Evolutionary conservation across 2,113 vertebrate species (phyloP).

Genomic region (Cavia porcellus): DNA sequence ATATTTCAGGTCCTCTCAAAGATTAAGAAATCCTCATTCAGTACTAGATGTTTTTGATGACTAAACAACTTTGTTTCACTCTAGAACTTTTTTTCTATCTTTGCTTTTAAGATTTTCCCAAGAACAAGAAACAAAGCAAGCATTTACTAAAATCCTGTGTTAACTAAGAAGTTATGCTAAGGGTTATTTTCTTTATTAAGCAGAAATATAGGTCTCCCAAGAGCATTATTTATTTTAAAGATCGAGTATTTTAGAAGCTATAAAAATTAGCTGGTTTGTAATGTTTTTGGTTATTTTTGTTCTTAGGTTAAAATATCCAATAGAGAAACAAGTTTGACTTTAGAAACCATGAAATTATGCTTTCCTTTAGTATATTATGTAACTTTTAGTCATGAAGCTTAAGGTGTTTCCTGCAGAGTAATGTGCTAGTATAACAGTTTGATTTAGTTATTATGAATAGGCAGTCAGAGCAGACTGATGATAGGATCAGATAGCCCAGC

Average conservation of each 20-base stretch:
- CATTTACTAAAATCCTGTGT: constrained; percentile 61
- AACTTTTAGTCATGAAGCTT: constrained; percentile 14
- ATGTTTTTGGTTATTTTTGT: constrained; percentile 39
- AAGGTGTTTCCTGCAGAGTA: constrained; percentile 40
- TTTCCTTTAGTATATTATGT: constrained; percentile 10
- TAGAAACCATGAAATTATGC: constrained; percentile 55
- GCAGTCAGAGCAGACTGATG: background rate
- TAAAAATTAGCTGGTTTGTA: constrained; percentile 64
- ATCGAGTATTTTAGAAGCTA: constrained; percentile 54
- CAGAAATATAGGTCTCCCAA: constrained; percentile 53
- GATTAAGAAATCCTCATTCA: constrained; percentile 76
- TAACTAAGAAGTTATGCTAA: constrained; percentile 59
- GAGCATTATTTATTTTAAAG: constrained; percentile 66
- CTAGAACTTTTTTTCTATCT: constrained; percentile 30
- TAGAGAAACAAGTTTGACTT: constrained; percentile 56
- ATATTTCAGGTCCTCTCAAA: constrained; percentile 74
- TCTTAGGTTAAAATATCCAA: constrained; percentile 14
- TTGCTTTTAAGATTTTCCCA: constrained; percentile 66
- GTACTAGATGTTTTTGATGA: constrained; percentile 74
- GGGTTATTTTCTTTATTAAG: constrained; percentile 72
- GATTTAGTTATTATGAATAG: background rate
- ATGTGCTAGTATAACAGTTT: background rate
- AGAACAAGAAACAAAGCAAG: constrained; percentile 61
- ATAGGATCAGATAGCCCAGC: background rate
- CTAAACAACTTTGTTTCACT: constrained; percentile 73